phyloP scores from a whole-genome alignment of 1,140 invertebrate species.

The Saccostrea echinata region DNA sequence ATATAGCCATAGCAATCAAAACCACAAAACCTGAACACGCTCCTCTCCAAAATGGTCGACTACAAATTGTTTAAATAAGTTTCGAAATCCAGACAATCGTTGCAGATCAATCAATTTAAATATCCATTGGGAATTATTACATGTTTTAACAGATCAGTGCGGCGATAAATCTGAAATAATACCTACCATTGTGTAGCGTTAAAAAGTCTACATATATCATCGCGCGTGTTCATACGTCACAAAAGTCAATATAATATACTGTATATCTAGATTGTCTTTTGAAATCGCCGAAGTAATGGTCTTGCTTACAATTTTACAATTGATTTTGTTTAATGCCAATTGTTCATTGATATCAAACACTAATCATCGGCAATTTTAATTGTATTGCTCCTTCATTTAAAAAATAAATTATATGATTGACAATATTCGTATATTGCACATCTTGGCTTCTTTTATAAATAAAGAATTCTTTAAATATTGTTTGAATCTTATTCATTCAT shows the following conservation, averaged over 20 bases:
- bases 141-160: not conserved
- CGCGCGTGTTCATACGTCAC: not conserved
- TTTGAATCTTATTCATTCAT: too few species aligned
- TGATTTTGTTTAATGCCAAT: too few species aligned
- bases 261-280: too few species aligned
- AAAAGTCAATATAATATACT: not conserved
- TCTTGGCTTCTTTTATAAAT: too few species aligned
- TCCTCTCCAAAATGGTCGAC: not conserved
- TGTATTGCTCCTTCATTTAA: too few species aligned
- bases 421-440: too few species aligned
- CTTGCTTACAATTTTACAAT: too few species aligned
- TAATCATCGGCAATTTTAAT: too few species aligned
- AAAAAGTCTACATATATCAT: not conserved
- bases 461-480: too few species aligned
- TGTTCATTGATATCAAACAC: too few species aligned
- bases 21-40: not conserved
- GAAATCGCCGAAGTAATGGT: too few species aligned
- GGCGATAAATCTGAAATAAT: not conserved
- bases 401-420: too few species aligned
- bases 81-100: slow-evolving; percentile 10
- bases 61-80: not conserved
- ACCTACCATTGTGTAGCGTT: not conserved
- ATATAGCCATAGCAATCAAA: not conserved
- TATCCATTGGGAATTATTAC: not conserved
- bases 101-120: not conserved